Evolutionary conservation across 2,797 vertebrate genomes (phyloP), one percentile per base, ranked within the genome.

Genomic region (Sebastolobus alascanus): DNA sequence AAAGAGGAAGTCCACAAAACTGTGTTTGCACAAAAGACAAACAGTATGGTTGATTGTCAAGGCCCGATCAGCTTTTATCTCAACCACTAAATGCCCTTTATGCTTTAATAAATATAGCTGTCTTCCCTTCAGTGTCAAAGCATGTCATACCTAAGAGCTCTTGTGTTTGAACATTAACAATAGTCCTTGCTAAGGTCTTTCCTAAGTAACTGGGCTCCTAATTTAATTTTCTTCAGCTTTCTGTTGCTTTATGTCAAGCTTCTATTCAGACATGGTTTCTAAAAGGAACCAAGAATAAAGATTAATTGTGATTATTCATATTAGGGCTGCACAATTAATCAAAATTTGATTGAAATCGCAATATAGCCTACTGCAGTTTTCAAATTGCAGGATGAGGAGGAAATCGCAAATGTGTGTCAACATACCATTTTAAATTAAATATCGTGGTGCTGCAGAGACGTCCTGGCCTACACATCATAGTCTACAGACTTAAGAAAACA

Each of bases 1-100:
- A 87, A 87, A 83, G 82, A 89, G 89, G 92, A 92, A 93, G 90
- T 83, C 22, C 12, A 58, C 66, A 68, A 70, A 83, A 83, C 31
- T 56, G 52, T 72, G 77, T 91, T 89, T 83, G 54, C 80, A 79
- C 74, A 79, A 83, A 76, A 43, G 64, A 87, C 50, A 82, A 66
- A 80, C 63, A 76, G 20, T 10, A 33, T 14, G 27, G 27, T 29
- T 7, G 66, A 66, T 33, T 10, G 20, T 31, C 66, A 37, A 59
- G 22, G 33, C n/a, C 65, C n/a, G n/a, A 52, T 75, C 58, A 6
- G n/a, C 52, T n/a, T 16, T 59, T 60, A 63, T 33, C 58, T 54
- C 22, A 68, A 60, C 68, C 40, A 14, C 58, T 60, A 12, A 37
- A 79, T 16, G 16, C 14, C n/a, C 71, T 12, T 25, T 0, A 13